A percentile compares a stretch with the other conserved stretches of the same genome.
Evolutionary conservation across 2,888 invertebrate species (phyloP).

Genomic region (Drosophila quasianomalipes): DNA sequence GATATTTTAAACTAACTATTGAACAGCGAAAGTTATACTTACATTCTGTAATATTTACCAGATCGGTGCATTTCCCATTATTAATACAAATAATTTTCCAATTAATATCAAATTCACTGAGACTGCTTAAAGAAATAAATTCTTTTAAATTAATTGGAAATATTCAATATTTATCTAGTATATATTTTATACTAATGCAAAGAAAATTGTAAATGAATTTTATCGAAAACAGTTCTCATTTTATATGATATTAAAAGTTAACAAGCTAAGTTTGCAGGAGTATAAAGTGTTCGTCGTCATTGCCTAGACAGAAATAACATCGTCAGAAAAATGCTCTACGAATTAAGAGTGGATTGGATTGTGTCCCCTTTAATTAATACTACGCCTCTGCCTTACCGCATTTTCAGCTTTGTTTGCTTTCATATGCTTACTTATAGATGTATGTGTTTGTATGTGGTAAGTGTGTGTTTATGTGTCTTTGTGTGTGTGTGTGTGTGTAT

Average conservation of each 20-base stretch:
- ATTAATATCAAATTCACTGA: neutral
- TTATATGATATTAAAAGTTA: neutral
- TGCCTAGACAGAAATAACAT: neutral
- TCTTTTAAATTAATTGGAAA: neutral
- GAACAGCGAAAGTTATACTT: neutral
- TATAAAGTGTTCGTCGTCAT: neutral
- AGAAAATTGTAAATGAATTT: neutral
- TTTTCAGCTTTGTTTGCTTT: constrained; percentile 82
- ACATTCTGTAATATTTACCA: neutral
- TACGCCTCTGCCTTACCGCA: constrained; percentile 73
- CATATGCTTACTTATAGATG: constrained; percentile 77
- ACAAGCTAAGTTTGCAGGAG: neutral
- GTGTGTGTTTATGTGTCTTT: constrained; percentile 15
- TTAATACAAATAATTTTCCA: neutral
- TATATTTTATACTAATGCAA: neutral
- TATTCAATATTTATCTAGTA: neutral
- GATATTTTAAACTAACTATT: neutral
- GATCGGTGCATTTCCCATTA: neutral
- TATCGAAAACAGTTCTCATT: neutral
- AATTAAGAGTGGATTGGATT: neutral
- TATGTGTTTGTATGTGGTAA: constrained; percentile 51
- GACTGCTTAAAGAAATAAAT: neutral
- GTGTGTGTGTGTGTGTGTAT: constrained; percentile 35
- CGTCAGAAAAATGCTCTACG: neutral
- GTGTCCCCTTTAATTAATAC: constrained; percentile 1